phyloP scores from a whole-genome alignment of 2,888 invertebrate genomes.

The Argyra leucocephala region DNA sequence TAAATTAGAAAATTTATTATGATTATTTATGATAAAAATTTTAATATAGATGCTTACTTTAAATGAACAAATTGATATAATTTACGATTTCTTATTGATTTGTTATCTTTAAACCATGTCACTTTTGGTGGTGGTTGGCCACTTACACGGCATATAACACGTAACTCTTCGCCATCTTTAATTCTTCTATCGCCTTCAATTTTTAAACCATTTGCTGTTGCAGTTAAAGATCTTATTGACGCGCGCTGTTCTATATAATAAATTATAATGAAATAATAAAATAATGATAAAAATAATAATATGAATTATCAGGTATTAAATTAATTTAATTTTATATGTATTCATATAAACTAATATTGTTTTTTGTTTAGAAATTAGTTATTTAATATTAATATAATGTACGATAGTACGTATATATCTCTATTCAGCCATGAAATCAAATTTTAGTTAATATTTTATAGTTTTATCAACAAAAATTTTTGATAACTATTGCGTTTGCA shows the following conservation, averaged over 20 bases:
- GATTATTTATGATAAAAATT: too few relatives aligned
- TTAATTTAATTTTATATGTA: not conserved
- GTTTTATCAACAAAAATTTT: too few relatives aligned
- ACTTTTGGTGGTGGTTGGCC: constrained; percentile 73
- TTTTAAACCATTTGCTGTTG: constrained; percentile 21
- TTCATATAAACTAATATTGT: too few relatives aligned
- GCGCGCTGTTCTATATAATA: constrained; percentile 44
- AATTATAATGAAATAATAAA: constrained; percentile 20
- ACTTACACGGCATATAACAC: constrained; percentile 64
- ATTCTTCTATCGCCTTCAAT: constrained; percentile 31
- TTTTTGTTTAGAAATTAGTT: too few relatives aligned
- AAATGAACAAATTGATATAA: constrained; percentile 41
- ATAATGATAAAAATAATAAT: constrained; percentile 14
- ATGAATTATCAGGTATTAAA: constrained; percentile 9
- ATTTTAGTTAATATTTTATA: too few relatives aligned
- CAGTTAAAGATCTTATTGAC: constrained; percentile 39
- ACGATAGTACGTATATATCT: too few relatives aligned
- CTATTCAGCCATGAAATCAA: too few relatives aligned
- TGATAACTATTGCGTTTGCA: too few relatives aligned
- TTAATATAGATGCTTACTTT: constrained; percentile 37
- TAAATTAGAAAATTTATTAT: too few relatives aligned
- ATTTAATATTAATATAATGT: too few relatives aligned
- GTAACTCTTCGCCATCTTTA: constrained; percentile 48
- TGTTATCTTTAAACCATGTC: constrained; percentile 70
- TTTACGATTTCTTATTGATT: constrained; percentile 46